These are phyloP conservation scores for Nipponacmea schrenckii DNA, from an alignment of 2,888 invertebrate species.

Conservation along the genomic window DNA sequence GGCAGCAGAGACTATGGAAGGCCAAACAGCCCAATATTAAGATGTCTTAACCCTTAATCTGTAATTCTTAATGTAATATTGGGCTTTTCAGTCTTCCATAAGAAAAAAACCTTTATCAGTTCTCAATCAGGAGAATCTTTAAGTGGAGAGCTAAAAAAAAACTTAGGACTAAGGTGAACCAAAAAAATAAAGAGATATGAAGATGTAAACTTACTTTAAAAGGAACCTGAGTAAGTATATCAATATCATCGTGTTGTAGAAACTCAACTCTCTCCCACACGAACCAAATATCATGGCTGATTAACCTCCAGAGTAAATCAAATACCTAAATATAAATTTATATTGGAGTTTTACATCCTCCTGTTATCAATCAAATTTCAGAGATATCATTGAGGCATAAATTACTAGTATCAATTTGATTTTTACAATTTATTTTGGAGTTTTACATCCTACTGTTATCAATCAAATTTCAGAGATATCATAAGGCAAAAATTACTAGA, in stretches of 20 bases:
- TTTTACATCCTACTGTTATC: too few species aligned
- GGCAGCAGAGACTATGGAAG: too few species aligned
- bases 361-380: background rate
- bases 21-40: too few species aligned
- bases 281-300: constrained; percentile 67
- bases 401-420: background rate
- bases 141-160: too few species aligned
- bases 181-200: too few species aligned
- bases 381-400: background rate
- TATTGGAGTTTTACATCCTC: background rate
- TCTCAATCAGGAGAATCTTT: too few species aligned
- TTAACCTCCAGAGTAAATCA: constrained; percentile 64
- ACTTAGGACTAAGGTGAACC: too few species aligned
- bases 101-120: too few species aligned
- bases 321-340: constrained; percentile 57
- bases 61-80: background rate
- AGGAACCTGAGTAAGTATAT: constrained; percentile 59
- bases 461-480: background rate
- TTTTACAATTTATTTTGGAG: background rate
- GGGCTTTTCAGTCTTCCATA: too few species aligned
- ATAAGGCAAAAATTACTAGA: background rate
- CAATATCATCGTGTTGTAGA: constrained; percentile 60
- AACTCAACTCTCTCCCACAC: constrained; percentile 66
- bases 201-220: constrained; percentile 58
- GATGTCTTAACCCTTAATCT: too few species aligned